These are phyloP conservation scores for Trachurus trachurus DNA, from an alignment of 2,797 vertebrate genomes.

Conservation along the genomic window DNA sequence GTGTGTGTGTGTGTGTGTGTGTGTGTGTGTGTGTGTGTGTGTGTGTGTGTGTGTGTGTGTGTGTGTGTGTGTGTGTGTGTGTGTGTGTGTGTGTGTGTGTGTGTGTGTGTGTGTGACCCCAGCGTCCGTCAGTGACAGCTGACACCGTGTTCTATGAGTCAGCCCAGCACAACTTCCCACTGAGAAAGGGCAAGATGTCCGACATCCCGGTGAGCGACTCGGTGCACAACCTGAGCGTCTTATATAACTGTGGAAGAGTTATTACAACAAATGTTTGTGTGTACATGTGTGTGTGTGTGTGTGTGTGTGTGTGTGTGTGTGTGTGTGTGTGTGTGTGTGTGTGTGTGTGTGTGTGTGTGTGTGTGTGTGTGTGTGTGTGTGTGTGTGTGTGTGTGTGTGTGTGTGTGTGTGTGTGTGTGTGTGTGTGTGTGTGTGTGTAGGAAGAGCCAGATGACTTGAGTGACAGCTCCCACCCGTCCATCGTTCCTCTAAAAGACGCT, in stretches of 20 bases:
- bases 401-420: not conserved
- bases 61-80: conserved; percentile 17
- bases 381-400: not conserved
- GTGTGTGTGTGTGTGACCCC: conserved; percentile 44
- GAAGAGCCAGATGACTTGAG: conserved; percentile 84
- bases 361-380: not conserved
- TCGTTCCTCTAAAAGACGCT: conserved; percentile 84
- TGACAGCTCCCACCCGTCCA: conserved; percentile 82
- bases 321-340: conserved; percentile 2
- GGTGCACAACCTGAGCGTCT: not conserved
- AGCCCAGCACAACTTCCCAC: conserved; percentile 71
- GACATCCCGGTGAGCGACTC: conserved; percentile 80
- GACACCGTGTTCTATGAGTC: conserved; percentile 82
- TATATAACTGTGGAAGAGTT: not conserved
- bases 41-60: conserved; percentile 19
- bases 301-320: conserved; percentile 3
- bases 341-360: conserved; percentile 1
- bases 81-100: conserved; percentile 17
- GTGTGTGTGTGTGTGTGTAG: conserved; percentile 26
- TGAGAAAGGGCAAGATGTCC: conserved; percentile 78
- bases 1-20: conserved; percentile 39
- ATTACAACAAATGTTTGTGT: not conserved
- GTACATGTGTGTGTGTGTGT: conserved; percentile 1
- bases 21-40: conserved; percentile 36
- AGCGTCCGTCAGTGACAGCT: conserved; percentile 74